These are phyloP conservation scores for Lutjanus erythropterus DNA, from an alignment of 2,113 vertebrate genomes.

Conservation along the genomic window DNA sequence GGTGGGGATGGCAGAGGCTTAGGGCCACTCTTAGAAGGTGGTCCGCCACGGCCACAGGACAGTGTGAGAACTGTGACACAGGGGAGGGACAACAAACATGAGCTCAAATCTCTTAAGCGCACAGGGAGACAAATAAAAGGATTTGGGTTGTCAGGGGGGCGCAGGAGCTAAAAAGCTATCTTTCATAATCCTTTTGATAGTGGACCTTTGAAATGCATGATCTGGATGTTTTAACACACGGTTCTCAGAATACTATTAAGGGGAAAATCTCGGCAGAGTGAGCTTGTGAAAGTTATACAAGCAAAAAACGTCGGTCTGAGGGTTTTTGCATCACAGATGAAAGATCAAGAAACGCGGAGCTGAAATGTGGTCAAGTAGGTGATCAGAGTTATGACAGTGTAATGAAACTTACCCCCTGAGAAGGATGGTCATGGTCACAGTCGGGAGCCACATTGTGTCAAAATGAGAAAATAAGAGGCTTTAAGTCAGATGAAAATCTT, in stretches of 20 bases:
- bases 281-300: conserved; percentile 62
- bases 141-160: conserved; percentile 83
- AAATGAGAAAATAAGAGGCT: conserved; percentile 25
- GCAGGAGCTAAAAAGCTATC: conserved; percentile 87
- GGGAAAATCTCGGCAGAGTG: conserved; percentile 40
- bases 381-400: neutral
- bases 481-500: conserved; percentile 1
- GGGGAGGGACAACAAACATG: conserved; percentile 87
- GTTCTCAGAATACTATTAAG: conserved; percentile 67
- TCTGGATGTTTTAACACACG: conserved; percentile 77
- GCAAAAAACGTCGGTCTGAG: conserved; percentile 16
- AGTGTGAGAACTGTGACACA: conserved; percentile 85
- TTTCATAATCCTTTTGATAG: conserved; percentile 89
- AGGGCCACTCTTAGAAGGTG: conserved; percentile 87
- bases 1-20: conserved; percentile 83
- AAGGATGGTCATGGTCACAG: conserved; percentile 33
- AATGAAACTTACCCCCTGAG: conserved; percentile 81
- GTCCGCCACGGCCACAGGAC: conserved; percentile 81
- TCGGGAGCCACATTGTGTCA: conserved; percentile 7
- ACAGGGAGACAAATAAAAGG: conserved; percentile 86
- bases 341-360: neutral
- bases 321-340: neutral
- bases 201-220: conserved; percentile 87
- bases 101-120: conserved; percentile 88
- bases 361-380: neutral